Conservation (phyloP, 2,888 invertebrate genomes). For the Drosophila paracracens region DNA sequence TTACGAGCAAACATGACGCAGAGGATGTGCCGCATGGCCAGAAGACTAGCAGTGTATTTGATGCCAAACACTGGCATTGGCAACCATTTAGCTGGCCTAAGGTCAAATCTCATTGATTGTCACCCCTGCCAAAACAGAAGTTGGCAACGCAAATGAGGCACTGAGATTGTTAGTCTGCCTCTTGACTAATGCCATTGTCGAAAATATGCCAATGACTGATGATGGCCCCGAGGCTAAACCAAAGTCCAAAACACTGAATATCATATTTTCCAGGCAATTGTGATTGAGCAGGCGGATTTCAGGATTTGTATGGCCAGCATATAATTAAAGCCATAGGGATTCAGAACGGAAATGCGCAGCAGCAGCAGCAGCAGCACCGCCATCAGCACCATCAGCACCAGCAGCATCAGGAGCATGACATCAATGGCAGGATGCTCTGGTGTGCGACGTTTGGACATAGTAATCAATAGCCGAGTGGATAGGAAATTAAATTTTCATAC, state of each 20-base stretch:
- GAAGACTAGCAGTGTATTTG: slow-evolving; percentile 10
- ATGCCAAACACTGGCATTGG: slow-evolving; percentile 22
- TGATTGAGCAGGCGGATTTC: slow-evolving; percentile 55
- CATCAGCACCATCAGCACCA: slow-evolving; percentile 7
- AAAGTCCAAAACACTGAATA: slow-evolving; percentile 28
- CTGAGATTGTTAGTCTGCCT: slow-evolving; percentile 33
- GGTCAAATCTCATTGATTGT: slow-evolving; percentile 63
- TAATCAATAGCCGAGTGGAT: slow-evolving; percentile 66
- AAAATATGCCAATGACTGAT: slow-evolving; percentile 77
- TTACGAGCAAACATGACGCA: slow-evolving; percentile 16
- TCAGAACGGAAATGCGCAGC: slow-evolving; percentile 67
- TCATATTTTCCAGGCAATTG: slow-evolving; percentile 52
- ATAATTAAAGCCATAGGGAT: slow-evolving; percentile 71
- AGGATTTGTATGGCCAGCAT: slow-evolving; percentile 42
- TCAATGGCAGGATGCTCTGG: slow-evolving; percentile 44
- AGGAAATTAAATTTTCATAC: slow-evolving; percentile 72
- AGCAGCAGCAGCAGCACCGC: slow-evolving; percentile 28
- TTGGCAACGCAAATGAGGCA: slow-evolving; percentile 60
- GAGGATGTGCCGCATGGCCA: slow-evolving; percentile 14
- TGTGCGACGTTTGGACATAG: slow-evolving; percentile 48
- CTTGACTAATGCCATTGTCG: slow-evolving; percentile 75
- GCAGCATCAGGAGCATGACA: slow-evolving; percentile 7
- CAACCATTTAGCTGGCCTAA: slow-evolving; percentile 38
- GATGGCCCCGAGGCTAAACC: slow-evolving; percentile 44
- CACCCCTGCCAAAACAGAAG: slow-evolving; percentile 49